phyloP scores from a whole-genome alignment of 1,140 invertebrate genomes.

The Agrilus planipennis region DNA sequence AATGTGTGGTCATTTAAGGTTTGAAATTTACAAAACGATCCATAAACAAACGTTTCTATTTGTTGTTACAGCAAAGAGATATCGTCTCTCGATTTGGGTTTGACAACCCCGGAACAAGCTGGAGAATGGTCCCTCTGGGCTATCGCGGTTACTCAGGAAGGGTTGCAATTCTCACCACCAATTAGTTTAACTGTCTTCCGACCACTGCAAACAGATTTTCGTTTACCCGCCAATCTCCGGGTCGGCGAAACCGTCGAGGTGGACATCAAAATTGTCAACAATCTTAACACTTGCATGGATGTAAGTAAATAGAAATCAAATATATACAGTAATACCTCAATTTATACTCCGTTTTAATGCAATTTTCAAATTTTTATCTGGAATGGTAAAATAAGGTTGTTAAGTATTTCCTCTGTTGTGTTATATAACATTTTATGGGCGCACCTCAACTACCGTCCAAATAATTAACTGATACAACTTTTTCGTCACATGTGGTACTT shows the following conservation, averaged over 20 bases:
- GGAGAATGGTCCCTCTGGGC: slow-evolving; percentile 49
- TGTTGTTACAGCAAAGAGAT: slow-evolving; percentile 27
- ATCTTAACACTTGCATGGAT: slow-evolving; percentile 52
- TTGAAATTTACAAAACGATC: neutral
- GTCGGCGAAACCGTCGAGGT: slow-evolving; percentile 49
- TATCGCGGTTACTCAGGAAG: slow-evolving; percentile 37
- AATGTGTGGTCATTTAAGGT: too few relatives aligned
- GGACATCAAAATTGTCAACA: slow-evolving; percentile 51
- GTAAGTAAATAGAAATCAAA: slow-evolving; percentile 35
- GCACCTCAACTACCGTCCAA: too few relatives aligned
- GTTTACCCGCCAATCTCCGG: slow-evolving; percentile 40
- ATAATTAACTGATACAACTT: too few relatives aligned
- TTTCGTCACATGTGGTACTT: too few relatives aligned
- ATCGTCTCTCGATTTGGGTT: slow-evolving; percentile 39
- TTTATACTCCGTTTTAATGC: too few relatives aligned
- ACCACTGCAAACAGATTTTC: slow-evolving; percentile 45
- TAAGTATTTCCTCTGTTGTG: too few relatives aligned
- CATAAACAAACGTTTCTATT: slow-evolving; percentile 3
- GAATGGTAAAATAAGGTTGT: too few relatives aligned
- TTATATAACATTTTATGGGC: too few relatives aligned
- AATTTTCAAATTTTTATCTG: too few relatives aligned
- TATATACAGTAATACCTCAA: neutral
- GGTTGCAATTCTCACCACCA: slow-evolving; percentile 42
- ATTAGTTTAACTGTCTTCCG: slow-evolving; percentile 43
- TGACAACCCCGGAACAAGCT: slow-evolving; percentile 42